Conservation (phyloP, 2,888 invertebrate species). For the Deroplatys truncata region DNA sequence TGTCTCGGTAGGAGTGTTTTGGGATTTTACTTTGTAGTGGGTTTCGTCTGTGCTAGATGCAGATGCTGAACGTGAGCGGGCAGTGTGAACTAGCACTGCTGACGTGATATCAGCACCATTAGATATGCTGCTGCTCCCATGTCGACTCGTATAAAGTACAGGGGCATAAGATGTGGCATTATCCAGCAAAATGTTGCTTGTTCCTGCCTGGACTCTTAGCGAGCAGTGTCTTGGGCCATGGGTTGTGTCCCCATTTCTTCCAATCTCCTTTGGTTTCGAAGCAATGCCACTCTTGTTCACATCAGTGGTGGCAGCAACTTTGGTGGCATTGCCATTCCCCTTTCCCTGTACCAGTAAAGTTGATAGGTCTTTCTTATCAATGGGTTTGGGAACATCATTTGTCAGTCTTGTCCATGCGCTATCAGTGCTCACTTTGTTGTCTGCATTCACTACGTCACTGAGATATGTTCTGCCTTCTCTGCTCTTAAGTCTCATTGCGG, state of each 20-base stretch:
- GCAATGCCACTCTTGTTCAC: neutral
- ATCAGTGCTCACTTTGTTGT: neutral
- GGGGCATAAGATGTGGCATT: constrained; percentile 60
- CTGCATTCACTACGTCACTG: constrained; percentile 18
- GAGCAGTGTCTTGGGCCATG: constrained; percentile 70
- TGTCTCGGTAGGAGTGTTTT: constrained; percentile 5
- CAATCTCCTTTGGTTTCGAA: neutral
- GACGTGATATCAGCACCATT: neutral
- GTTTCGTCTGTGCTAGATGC: constrained; percentile 18
- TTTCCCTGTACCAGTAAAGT: neutral
- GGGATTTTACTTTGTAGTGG: neutral
- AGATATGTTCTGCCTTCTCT: constrained; percentile 23
- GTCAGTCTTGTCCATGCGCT: neutral
- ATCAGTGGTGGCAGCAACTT: neutral
- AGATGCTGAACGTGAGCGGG: constrained; percentile 21
- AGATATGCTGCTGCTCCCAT: neutral
- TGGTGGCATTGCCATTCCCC: neutral
- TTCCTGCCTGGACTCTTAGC: constrained; percentile 69
- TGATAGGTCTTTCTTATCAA: neutral
- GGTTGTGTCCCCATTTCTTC: neutral
- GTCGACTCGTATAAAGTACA: constrained; percentile 59
- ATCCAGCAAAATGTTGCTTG: constrained; percentile 74
- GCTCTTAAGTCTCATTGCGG: constrained; percentile 1
- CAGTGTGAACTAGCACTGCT: constrained; percentile 24
- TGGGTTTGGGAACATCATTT: neutral